Percentiles rank a stretch among this genome's conserved stretches.
Evolutionary conservation across 2,888 invertebrate genomes (phyloP).

Genomic region (Malthinus seriepunctatus): DNA sequence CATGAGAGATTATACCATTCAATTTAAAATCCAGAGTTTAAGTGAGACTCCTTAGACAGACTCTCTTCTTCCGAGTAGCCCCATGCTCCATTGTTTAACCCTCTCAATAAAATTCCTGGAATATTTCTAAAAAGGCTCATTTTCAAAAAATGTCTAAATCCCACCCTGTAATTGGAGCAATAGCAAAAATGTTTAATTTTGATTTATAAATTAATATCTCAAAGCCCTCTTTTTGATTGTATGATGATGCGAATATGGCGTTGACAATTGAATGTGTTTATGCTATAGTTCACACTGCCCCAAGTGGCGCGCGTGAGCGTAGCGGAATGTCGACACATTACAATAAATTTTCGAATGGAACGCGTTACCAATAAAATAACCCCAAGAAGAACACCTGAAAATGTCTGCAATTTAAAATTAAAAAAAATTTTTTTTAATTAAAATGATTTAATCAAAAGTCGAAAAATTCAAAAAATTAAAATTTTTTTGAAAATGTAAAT

Average conservation of each 20-base stretch:
- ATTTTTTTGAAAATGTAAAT: slow-evolving; percentile 9
- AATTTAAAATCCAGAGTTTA: too few species aligned
- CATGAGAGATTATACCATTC: too few species aligned
- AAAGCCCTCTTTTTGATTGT: slow-evolving; percentile 18
- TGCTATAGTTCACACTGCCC: slow-evolving; percentile 23
- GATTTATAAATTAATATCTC: slow-evolving; percentile 5
- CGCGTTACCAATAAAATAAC: slow-evolving; percentile 17
- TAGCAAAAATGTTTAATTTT: too few species aligned
- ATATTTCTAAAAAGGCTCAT: too few species aligned
- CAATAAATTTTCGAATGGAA: slow-evolving; percentile 24
- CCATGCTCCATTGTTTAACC: too few species aligned
- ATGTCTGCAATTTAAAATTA: slow-evolving; percentile 1
- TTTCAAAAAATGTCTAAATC: too few species aligned
- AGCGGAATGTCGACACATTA: slow-evolving; percentile 30
- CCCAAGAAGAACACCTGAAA: slow-evolving; percentile 7
- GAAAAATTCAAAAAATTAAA: slow-evolving; percentile 22
- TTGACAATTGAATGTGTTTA: slow-evolving; percentile 27
- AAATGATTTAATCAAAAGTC: slow-evolving; percentile 14
- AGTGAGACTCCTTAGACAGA: too few species aligned
- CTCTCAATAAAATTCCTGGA: too few species aligned
- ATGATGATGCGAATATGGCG: slow-evolving; percentile 1
- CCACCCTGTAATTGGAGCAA: too few species aligned
- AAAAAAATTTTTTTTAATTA: slow-evolving; percentile 15
- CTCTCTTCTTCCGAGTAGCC: too few species aligned
- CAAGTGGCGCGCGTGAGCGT: slow-evolving; percentile 28